These are phyloP conservation scores for Pseudomyrmex gracilis DNA, from an alignment of 1,140 invertebrate species.

Conservation along the genomic window DNA sequence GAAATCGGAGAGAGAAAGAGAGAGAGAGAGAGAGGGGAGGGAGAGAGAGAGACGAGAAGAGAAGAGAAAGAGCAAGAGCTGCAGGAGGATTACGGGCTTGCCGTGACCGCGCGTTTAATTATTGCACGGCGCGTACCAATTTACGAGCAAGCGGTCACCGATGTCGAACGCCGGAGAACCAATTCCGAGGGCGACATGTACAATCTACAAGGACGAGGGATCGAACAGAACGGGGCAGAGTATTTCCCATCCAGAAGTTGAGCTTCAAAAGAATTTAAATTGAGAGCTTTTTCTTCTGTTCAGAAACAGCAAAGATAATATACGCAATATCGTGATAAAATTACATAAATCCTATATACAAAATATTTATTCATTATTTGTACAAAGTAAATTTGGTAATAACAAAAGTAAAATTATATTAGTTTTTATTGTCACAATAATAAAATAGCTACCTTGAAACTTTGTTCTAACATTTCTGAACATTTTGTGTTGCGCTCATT, in stretches of 20 bases:
- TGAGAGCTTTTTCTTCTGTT: slow-evolving; percentile 12
- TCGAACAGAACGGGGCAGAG: slow-evolving; percentile 19
- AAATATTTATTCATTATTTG: too few relatives aligned
- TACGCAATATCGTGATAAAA: background rate
- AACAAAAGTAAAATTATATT: too few relatives aligned
- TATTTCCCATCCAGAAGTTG: slow-evolving; percentile 13
- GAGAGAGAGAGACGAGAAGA: too few relatives aligned
- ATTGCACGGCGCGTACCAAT: slow-evolving; percentile 59
- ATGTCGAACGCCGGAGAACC: slow-evolving; percentile 57
- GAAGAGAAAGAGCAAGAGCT: too few relatives aligned
- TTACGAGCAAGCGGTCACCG: slow-evolving; percentile 59
- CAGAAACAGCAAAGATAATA: slow-evolving; percentile 18
- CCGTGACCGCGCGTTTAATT: slow-evolving; percentile 58
- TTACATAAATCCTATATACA: background rate
- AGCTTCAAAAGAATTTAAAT: background rate
- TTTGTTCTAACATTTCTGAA: background rate
- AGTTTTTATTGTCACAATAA: background rate
- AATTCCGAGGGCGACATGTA: slow-evolving; percentile 60
- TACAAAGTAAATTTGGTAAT: too few relatives aligned
- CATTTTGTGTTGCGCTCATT: background rate
- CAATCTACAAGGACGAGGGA: slow-evolving; percentile 48
- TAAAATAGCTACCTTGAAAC: background rate
- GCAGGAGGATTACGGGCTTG: slow-evolving; percentile 42
- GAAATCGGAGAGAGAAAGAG: slow-evolving; percentile 3
- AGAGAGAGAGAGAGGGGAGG: background rate